Base-by-base conservation (phyloP, 2,888 invertebrate species). In the Brenthis hecate region DNA sequence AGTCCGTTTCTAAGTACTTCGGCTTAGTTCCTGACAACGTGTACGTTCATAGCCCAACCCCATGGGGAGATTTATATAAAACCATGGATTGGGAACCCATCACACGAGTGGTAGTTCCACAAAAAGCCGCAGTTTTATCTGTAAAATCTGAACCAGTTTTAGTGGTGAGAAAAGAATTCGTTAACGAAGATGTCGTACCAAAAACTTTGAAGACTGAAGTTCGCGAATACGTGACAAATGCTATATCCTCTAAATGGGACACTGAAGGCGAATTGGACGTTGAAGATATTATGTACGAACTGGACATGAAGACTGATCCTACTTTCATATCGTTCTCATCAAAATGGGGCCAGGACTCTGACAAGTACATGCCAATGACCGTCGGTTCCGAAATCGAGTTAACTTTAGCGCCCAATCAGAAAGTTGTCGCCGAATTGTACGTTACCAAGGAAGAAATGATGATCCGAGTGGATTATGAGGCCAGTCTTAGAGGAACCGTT, bases 41-140 rank as follows among this genome's bases (percentile, higher is more conserved):
- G 0, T 83, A 70, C 73, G 28, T 83, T 0, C 77, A 70, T 3
- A 81, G 82, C 66, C 86, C 86, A 0, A 87, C 87, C 0, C 84
- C 83, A 0, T 86, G 82, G 82, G 82, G 81, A 0, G 86, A 86
- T 63, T 68, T 87, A 0, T 85, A 81, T 74, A 64, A 68, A 19
- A 75, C 74, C 0, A 78, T 81, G 66, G 71, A 74, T 23, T 86
- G 85, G 85, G 57, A 75, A 3, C 81, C 81, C 53, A 83, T 85
- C 4, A 71, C 69, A 1, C 82, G 81, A 56, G 76, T 76, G 1
- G 43, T 86, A 0, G 66, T 62, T 6, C 85, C 86, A 0, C 73
- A 72, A 3, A 69, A 72, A 53, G 78, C 77, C 0, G 68, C 68
- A 1, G 65, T 81, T n/a, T 28, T 82, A 6, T 65, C 72, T 0